Conservation (phyloP, 2,888 invertebrate genomes). For the Slavum lentiscoides region DNA sequence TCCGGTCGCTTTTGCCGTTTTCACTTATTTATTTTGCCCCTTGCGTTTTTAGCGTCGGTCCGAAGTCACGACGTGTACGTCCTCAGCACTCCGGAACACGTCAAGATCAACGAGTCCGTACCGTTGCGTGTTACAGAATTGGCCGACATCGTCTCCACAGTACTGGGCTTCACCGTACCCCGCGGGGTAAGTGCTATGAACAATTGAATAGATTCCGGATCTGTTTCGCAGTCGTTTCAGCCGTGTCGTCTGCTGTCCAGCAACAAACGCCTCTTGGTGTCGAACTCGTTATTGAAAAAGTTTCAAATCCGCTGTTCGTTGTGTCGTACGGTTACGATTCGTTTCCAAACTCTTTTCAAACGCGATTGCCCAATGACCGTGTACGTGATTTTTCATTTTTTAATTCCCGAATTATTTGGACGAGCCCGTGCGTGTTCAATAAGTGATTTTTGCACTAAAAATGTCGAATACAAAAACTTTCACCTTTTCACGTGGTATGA, state of each 20-base stretch:
- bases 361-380: no score
- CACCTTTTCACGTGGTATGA: no score
- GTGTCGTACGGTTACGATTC: neutral
- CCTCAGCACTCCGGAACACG: constrained; percentile 9
- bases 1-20: no score
- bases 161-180: constrained; percentile 20
- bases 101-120: neutral
- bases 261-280: neutral
- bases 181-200: constrained; percentile 4
- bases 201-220: neutral
- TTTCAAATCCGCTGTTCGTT: neutral
- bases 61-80: constrained; percentile 13
- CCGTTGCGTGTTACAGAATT: constrained; percentile 8
- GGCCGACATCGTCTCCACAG: constrained; percentile 1
- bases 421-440: no score
- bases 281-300: neutral
- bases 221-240: neutral
- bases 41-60: neutral
- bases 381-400: no score
- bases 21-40: no score
- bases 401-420: no score
- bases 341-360: no score
- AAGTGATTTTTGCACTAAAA: no score
- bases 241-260: neutral
- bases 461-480: no score